These are phyloP conservation scores for Polymixis lichenea DNA, from an alignment of 2,888 invertebrate genomes.

Conservation along the genomic window DNA sequence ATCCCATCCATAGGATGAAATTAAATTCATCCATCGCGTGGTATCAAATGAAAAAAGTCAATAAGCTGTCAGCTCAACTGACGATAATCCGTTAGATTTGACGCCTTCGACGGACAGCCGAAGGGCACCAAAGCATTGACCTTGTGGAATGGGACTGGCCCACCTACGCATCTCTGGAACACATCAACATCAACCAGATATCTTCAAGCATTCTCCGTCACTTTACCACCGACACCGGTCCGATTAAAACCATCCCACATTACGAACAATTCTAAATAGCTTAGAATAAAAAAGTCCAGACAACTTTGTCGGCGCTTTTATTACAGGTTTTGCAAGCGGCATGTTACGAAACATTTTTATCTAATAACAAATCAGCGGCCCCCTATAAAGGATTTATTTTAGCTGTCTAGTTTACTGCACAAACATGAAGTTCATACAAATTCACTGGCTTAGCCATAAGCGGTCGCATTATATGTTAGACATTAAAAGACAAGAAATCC, in stretches of 20 bases:
- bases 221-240: slow-evolving; percentile 50
- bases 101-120: slow-evolving; percentile 44
- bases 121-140: slow-evolving; percentile 58
- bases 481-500: slow-evolving; percentile 50
- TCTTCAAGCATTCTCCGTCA: slow-evolving; percentile 48
- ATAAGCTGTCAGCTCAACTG: slow-evolving; percentile 49
- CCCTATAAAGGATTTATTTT: slow-evolving; percentile 69
- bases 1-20: background rate
- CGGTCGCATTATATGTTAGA: slow-evolving; percentile 35
- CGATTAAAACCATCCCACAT: slow-evolving; percentile 61
- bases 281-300: slow-evolving; percentile 50
- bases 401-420: slow-evolving; percentile 56
- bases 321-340: slow-evolving; percentile 64
- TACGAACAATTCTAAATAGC: slow-evolving; percentile 52
- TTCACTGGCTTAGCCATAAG: slow-evolving; percentile 40
- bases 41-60: slow-evolving; percentile 50
- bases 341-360: slow-evolving; percentile 67
- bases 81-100: slow-evolving; percentile 63
- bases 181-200: slow-evolving; percentile 52
- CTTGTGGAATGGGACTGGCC: slow-evolving; percentile 60
- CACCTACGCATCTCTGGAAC: slow-evolving; percentile 61
- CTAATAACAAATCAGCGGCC: slow-evolving; percentile 68
- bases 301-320: slow-evolving; percentile 66
- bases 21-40: slow-evolving; percentile 24
- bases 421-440: slow-evolving; percentile 62